A percentile compares a stretch with the other conserved stretches of the same genome.
Evolutionary conservation across 2,888 invertebrate genomes (phyloP).

Genomic region (Cordylochernes scorpioides): DNA sequence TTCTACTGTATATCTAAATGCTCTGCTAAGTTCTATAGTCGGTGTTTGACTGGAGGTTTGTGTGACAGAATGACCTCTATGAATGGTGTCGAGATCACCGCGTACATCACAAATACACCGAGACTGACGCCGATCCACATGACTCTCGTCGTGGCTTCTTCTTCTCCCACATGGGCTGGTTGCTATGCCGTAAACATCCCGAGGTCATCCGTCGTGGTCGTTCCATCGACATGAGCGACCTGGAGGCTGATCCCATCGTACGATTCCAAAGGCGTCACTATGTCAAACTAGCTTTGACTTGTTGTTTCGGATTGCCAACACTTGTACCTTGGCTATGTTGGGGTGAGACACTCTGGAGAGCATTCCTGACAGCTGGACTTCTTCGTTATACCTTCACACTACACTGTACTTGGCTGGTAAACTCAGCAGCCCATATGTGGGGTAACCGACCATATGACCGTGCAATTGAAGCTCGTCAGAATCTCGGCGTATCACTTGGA

Average conservation of each 20-base stretch:
- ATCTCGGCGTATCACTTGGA: constrained; percentile 6
- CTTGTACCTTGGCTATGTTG: constrained; percentile 6
- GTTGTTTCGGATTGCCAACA: constrained; percentile 9
- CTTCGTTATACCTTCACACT: constrained; percentile 5
- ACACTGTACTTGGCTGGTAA: constrained; percentile 8
- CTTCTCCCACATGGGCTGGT: constrained; percentile 29
- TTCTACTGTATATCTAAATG: too few species aligned
- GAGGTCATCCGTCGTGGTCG: constrained; percentile 25
- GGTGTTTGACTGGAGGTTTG: not conserved
- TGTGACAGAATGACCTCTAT: constrained; percentile 19
- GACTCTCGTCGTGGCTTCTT: constrained; percentile 25
- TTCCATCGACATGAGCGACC: constrained; percentile 25
- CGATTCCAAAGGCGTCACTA: constrained; percentile 25
- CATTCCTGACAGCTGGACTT: constrained; percentile 2
- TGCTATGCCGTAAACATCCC: constrained; percentile 26
- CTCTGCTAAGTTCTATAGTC: too few species aligned
- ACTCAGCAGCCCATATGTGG: constrained; percentile 7
- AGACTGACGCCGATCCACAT: constrained; percentile 23
- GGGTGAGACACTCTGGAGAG: constrained; percentile 2
- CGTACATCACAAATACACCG: constrained; percentile 23
- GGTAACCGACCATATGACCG: constrained; percentile 9
- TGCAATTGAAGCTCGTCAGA: constrained; percentile 10
- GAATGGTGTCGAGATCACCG: constrained; percentile 23
- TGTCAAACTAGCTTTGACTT: constrained; percentile 20
- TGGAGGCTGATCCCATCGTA: constrained; percentile 24